phyloP scores from a whole-genome alignment of 2,113 vertebrate species.

The Menura novaehollandiae region DNA sequence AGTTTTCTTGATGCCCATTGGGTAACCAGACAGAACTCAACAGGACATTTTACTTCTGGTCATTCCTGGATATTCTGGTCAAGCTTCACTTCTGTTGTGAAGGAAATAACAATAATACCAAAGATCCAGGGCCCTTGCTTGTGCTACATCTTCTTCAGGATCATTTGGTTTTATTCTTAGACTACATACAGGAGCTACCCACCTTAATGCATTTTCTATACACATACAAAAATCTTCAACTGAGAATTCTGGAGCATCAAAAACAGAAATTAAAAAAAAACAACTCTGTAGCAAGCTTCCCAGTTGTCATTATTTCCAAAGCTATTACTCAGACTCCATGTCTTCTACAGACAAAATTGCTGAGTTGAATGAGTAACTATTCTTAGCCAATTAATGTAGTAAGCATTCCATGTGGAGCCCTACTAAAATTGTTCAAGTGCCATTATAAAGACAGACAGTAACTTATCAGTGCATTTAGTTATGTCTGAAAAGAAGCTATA shows the following conservation, averaged over 20 bases:
- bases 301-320: not conserved
- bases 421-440: not conserved
- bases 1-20: conserved; percentile 51
- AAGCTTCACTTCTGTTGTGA: conserved; percentile 67
- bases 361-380: not conserved
- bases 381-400: not conserved
- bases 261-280: not conserved
- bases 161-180: conserved; percentile 31
- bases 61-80: conserved; percentile 60
- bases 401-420: not conserved
- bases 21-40: conserved; percentile 60
- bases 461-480: not conserved
- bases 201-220: not conserved
- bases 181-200: not conserved
- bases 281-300: not conserved
- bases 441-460: not conserved
- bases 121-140: conserved; percentile 47
- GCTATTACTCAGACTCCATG: not conserved
- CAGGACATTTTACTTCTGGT: conserved; percentile 58
- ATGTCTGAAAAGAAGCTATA: not conserved
- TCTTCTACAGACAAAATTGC: not conserved
- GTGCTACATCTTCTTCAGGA: conserved; percentile 37
- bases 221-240: not conserved
- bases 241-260: not conserved
- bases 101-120: conserved; percentile 67